Base-by-base conservation (phyloP, 2,113 vertebrate genomes). In the Lucifuga dentata region DNA sequence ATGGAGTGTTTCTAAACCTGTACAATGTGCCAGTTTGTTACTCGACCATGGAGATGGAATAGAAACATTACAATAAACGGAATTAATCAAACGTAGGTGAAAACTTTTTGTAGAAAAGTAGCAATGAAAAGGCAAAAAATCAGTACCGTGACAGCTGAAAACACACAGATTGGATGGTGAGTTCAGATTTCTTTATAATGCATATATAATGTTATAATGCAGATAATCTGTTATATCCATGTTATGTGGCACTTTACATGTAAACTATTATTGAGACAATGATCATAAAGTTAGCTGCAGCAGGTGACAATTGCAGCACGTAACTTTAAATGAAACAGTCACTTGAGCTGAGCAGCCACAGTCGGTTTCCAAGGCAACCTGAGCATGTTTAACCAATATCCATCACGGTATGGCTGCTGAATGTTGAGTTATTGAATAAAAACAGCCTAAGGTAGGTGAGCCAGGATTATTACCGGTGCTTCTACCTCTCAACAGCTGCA, bases 341-440 rank as follows among this genome's bases (percentile, higher is more conserved):
- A 56, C 48, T 76, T 66, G 40, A 80, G 74, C 58, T 50, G 39
- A 75, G 44, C 50, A 78, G 55, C 68, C 26, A 56, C 57, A 16
- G 24, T 43, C 48, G n/a, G 81, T 90, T 88, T 85, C 89, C 80
- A 86, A 60, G 81, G 81, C 81, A 90, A 89, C 87, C 57, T 21
- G 32, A 64, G 62, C 63, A 60, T 58, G 24, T 73, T 80, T 69
- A 64, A 71, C 58, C 60, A 63, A 24, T 44, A 40, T 20, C 67
- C 46, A 63, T 77, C 13, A 39, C 41, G 38, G 55, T 49, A 24
- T 43, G 48, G 50, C 53, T 19, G 43, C 10, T 45, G 60, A 72
- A 80, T 76, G 58, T 41, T 39, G 44, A 82, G 43, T 33, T 44
- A 51, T 11, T 52, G 49, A 53, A 67, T 55, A 57, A 53, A 81